These are phyloP conservation scores for Penaeus vannamei DNA, from an alignment of 1,140 invertebrate species.

Conservation along the genomic window DNA sequence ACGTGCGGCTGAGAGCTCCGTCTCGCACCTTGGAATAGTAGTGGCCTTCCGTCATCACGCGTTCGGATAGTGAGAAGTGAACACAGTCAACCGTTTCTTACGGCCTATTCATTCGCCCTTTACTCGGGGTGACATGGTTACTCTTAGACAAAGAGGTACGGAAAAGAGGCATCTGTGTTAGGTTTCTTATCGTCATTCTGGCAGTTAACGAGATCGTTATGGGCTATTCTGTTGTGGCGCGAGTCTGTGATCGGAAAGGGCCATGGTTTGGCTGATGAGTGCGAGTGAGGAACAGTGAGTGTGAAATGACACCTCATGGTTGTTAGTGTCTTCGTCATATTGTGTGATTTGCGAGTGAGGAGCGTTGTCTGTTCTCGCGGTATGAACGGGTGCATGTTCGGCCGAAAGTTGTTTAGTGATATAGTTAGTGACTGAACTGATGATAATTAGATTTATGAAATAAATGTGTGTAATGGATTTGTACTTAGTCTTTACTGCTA, in stretches of 20 bases:
- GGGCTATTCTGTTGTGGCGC: no score
- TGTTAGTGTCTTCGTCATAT: not conserved
- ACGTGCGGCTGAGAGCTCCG: conserved; percentile 10
- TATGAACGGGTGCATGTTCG: no score
- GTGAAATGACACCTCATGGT: not conserved
- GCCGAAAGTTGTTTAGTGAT: not conserved
- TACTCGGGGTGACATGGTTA: conserved; percentile 19
- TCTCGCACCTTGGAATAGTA: not conserved
- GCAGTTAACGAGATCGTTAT: no score
- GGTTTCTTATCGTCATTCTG: no score
- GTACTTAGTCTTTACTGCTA: not conserved
- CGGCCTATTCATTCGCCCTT: not conserved
- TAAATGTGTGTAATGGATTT: not conserved
- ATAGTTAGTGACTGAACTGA: not conserved
- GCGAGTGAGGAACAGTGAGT: not conserved
- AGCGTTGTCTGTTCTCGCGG: no score
- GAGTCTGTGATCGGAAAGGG: no score
- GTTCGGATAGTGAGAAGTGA: not conserved
- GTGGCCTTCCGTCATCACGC: no score
- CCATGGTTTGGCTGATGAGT: no score
- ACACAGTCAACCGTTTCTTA: not conserved
- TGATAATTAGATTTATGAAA: not conserved
- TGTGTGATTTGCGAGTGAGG: not conserved
- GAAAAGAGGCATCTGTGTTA: no score
- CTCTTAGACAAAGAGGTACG: conserved; percentile 46